These are phyloP conservation scores for Penaeus vannamei DNA, from an alignment of 1,140 invertebrate species.

Conservation along the genomic window DNA sequence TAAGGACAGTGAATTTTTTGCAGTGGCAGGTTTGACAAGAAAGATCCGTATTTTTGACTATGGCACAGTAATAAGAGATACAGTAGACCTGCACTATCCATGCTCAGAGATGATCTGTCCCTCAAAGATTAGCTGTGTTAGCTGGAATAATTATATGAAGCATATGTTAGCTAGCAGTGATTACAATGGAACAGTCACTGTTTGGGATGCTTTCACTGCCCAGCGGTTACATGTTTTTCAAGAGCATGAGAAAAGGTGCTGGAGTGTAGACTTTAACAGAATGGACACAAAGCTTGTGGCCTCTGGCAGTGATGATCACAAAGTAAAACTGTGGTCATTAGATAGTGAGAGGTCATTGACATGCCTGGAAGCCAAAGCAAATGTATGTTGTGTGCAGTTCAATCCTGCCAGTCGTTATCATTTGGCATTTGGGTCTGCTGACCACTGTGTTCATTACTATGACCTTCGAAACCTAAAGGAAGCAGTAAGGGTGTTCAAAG, in stretches of 20 bases:
- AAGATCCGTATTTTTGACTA: constrained; percentile 96
- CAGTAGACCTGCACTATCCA: constrained; percentile 92
- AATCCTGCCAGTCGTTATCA: constrained; percentile 89
- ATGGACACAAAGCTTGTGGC: constrained; percentile 92
- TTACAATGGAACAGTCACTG: constrained; percentile 93
- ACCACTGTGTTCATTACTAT: constrained; percentile 98
- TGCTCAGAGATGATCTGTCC: constrained; percentile 92
- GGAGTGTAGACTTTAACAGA: constrained; percentile 97
- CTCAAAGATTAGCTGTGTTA: constrained; percentile 95
- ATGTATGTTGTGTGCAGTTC: constrained; percentile 98
- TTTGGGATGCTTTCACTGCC: constrained; percentile 93
- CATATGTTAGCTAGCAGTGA: constrained; percentile 91
- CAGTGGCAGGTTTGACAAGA: constrained; percentile 96
- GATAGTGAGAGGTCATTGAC: constrained; percentile 90
- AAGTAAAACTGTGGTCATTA: constrained; percentile 94
- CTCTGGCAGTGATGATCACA: constrained; percentile 94
- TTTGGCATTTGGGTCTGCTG: constrained; percentile 94
- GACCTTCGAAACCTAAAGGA: constrained; percentile 90
- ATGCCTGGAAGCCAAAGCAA: constrained; percentile 90
- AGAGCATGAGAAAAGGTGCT: constrained; percentile 96
- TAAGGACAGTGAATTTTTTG: constrained; percentile 96
- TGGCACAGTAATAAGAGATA: constrained; percentile 85
- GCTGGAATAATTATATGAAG: constrained; percentile 96
- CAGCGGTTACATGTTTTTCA: constrained; percentile 81
- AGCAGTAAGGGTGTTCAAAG: constrained; percentile 88